Percentiles rank a stretch among this genome's conserved stretches.
Conservation (phyloP, 2,888 invertebrate species). For the Dyspetes luteomarginatus region DNA sequence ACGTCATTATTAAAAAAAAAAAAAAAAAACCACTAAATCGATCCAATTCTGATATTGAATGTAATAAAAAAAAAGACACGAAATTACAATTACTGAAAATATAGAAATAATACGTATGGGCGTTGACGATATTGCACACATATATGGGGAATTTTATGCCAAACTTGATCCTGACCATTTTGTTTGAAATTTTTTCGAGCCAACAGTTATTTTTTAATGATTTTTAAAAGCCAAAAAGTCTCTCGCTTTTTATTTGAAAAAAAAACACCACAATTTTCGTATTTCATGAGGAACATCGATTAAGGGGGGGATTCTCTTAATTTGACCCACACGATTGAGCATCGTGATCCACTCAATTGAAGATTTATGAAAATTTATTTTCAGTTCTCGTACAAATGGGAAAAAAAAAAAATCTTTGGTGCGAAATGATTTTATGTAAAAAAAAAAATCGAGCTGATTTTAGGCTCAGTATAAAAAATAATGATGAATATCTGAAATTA, state of each 20-base stretch:
- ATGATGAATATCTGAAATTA: no score
- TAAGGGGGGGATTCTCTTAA: no score
- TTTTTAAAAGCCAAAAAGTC: no score
- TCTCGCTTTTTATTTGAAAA: no score
- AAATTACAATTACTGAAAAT: conserved; percentile 4
- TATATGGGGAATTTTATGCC: not conserved
- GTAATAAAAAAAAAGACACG: not conserved
- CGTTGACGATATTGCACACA: not conserved
- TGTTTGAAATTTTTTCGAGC: not conserved
- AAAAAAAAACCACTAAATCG: not conserved
- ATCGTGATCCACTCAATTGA: no score
- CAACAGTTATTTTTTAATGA: no score
- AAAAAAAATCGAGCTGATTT: no score
- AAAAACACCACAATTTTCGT: no score
- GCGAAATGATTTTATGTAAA: no score
- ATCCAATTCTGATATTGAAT: not conserved
- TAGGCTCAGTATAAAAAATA: no score
- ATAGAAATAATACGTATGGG: conserved; percentile 21
- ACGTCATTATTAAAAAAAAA: not conserved
- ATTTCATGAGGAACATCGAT: no score
- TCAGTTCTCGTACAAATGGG: not conserved
- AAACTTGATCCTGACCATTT: not conserved
- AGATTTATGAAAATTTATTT: not conserved
- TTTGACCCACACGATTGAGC: no score
- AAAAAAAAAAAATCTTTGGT: not conserved